Evolutionary conservation across 1,140 invertebrate species (phyloP), one percentile per base, ranked within the genome.

Genomic region (Arion vulgaris): DNA sequence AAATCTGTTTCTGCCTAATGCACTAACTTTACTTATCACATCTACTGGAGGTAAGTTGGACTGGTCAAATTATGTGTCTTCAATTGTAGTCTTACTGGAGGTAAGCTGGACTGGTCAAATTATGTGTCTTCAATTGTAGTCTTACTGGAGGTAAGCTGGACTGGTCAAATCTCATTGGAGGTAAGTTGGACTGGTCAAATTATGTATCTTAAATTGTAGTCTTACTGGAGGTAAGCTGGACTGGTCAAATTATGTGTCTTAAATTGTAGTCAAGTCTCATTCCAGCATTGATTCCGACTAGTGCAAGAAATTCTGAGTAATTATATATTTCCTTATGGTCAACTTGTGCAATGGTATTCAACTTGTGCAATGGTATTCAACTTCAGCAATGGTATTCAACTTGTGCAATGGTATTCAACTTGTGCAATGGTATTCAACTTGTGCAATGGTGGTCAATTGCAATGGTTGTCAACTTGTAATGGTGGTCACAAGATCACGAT

Each of bases 1-100:
- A 81, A 81, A 28, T 81, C 80, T 53, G 80, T 81, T 13, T 81
- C 80, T 17, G 80, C 80, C 71, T n/a, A 81, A 81, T 74, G 80
- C 80, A 34, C 51, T 81, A 0, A 81, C 80, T 36, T 62, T 81
- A 28, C 51, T 81, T 28, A 81, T 81, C 51, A 81, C 80, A 23
- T 38, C 69, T 39, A 51, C 69, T 73, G 68, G 69, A 74, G 80
- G 80, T 80, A 71, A 80, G 78, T 9, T 4, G 41, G 26, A 72
- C 34, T 38, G 7, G 17, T 36, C 9, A 49, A 49, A 32, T 32
- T 9, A 28, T 26, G 66, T 69, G n/a, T 69, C 66, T 11, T 49
- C 19, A 49, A 11, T 49, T 49, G 45, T 49, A 11, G 45, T 49
- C 9, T 49, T 38, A 53, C 68, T 72, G 66, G 68, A 72, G 79